phyloP scores from a whole-genome alignment of 2,797 vertebrate genomes.

The Halcyon chelicuti region DNA sequence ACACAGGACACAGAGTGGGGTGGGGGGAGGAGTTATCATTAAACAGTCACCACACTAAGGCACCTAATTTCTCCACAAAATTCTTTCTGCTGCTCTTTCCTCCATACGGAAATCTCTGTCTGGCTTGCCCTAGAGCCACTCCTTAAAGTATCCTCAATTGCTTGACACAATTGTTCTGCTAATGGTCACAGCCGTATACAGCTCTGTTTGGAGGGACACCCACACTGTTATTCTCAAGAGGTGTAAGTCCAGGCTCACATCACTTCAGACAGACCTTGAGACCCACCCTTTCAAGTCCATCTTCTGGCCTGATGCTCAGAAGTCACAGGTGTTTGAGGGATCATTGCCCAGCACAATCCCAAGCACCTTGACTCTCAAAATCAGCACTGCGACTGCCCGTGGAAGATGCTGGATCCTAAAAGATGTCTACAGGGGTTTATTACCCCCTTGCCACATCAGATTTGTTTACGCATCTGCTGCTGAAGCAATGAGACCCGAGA shows the following conservation, averaged over 20 bases:
- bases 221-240: neutral
- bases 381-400: neutral
- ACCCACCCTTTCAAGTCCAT: neutral
- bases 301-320: neutral
- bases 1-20: neutral
- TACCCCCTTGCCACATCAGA: neutral
- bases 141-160: neutral
- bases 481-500: neutral
- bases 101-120: neutral
- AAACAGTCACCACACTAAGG: neutral
- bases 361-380: neutral
- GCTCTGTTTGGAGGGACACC: neutral
- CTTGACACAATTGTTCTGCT: neutral
- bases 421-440: neutral
- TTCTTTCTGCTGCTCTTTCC: neutral
- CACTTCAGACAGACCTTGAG: neutral
- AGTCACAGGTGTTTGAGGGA: neutral
- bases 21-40: neutral
- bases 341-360: neutral
- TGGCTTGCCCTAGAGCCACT: neutral
- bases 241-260: neutral
- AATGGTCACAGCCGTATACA: accelerated
- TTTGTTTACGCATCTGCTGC: neutral
- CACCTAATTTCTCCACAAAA: neutral
- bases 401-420: neutral